Evolutionary conservation across 2,797 vertebrate genomes (phyloP).

Genomic region (Clarias fuscus): DNA sequence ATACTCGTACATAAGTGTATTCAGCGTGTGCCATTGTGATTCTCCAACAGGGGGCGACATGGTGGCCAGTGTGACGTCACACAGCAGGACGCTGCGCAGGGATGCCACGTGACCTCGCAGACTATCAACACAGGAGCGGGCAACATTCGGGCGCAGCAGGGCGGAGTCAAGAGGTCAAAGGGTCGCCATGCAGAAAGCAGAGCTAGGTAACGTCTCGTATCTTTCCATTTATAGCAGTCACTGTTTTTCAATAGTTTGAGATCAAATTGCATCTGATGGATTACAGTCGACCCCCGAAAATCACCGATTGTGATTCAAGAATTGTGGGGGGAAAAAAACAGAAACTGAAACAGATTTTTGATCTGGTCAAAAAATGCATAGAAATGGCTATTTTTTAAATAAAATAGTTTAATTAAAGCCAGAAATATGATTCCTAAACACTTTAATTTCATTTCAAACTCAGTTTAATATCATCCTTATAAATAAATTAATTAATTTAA

Average conservation of each 20-base stretch:
- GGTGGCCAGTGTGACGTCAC: conserved; percentile 85
- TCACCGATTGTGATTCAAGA: no score
- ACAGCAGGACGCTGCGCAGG: conserved; percentile 84
- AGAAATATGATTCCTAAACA: no score
- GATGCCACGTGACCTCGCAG: conserved; percentile 83
- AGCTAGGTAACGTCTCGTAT: conserved; percentile 74
- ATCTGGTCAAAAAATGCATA: no score
- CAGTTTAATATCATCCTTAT: no score
- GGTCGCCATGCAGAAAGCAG: conserved; percentile 74
- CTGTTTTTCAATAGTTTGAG: background rate
- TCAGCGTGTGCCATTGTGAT: background rate
- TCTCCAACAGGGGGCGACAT: conserved; percentile 76
- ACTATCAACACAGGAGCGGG: conserved; percentile 78
- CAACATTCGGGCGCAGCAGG: conserved; percentile 82
- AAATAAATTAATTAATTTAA: no score
- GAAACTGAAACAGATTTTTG: no score
- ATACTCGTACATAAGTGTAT: background rate
- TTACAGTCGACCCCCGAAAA: background rate
- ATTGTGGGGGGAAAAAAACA: no score
- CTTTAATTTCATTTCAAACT: no score
- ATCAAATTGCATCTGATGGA: background rate
- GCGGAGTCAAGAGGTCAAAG: conserved; percentile 85
- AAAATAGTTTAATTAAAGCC: no score
- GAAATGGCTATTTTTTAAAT: no score
- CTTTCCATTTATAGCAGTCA: background rate